Conservation (phyloP, 2,888 invertebrate genomes). For the Macrophya annulata region DNA sequence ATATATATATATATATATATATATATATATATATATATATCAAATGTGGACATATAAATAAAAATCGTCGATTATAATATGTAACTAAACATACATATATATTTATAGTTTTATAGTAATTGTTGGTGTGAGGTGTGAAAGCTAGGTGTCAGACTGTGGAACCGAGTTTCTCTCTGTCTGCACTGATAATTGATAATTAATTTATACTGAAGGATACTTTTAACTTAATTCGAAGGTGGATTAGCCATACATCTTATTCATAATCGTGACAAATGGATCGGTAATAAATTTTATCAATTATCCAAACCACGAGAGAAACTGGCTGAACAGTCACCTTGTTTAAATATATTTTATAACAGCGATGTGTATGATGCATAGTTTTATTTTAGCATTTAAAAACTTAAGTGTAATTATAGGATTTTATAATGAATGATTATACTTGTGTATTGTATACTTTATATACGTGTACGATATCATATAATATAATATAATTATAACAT, state of each 20-base stretch:
- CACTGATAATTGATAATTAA: not conserved
- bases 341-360: constrained; percentile 35
- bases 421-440: constrained; percentile 5
- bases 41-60: not conserved
- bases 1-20: not conserved
- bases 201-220: not conserved
- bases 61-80: not conserved
- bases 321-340: not conserved
- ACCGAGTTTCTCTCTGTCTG: not conserved
- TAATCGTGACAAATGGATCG: not conserved
- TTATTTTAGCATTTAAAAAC: constrained; percentile 22
- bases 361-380: constrained; percentile 21
- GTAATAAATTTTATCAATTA: not conserved
- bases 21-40: not conserved
- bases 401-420: not conserved
- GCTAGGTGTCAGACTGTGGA: not conserved
- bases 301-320: not conserved
- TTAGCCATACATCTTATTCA: not conserved
- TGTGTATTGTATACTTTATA: not conserved
- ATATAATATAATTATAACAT: not conserved
- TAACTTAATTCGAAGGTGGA: not conserved
- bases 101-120: not conserved
- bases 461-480: not conserved
- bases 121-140: constrained; percentile 17
- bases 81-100: not conserved